Base-by-base conservation (phyloP, 2,888 invertebrate genomes). In the Chrysomela aeneicollis region DNA sequence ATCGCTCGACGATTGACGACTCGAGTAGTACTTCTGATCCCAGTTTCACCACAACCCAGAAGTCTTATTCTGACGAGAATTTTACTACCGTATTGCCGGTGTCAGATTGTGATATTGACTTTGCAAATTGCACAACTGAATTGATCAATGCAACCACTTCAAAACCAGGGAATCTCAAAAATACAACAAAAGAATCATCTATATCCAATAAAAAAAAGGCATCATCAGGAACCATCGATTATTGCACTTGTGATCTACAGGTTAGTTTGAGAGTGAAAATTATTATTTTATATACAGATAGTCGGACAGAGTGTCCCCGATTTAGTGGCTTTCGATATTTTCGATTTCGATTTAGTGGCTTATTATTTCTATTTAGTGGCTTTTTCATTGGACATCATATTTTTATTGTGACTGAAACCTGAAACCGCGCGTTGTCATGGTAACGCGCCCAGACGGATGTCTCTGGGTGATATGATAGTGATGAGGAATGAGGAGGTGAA, bases 171-270 rank as follows among this genome's bases (percentile, higher is more conserved):
- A 8, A 3, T 42, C 22, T 12, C 17, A 6, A 15, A 35, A 37
- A 26, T n/a, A 52, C n/a, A 55, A 37, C 18, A 66, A 67, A 18
- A 1, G 12, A 60, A 55, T 21, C 8, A 15, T 26, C 46, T 26
- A 6, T 26, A 9, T 0, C 37, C 0, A 10, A 19, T 30, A 22
- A 4, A 37, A 15, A 9, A 30, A 61, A 75, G n/a, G 10, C 12
- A 15, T 12, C 30, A 10, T 12, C 30, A 10, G 30, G 57, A 21
- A 22, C 15, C 8, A 55, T 42, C 2, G 42, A 47, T 66, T 67
- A 15, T 73, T 89, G 89, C 72, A 76, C 83, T 47, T 89, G 89
- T 72, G 86, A 90, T 80, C 76, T 88, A 52, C 84, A 81, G 76
- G 87, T 86, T 81, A 79, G 71, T 73, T 50, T 42, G 6, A 26